phyloP scores from a whole-genome alignment of 1,140 invertebrate genomes.

The Zaprionus inermis region DNA sequence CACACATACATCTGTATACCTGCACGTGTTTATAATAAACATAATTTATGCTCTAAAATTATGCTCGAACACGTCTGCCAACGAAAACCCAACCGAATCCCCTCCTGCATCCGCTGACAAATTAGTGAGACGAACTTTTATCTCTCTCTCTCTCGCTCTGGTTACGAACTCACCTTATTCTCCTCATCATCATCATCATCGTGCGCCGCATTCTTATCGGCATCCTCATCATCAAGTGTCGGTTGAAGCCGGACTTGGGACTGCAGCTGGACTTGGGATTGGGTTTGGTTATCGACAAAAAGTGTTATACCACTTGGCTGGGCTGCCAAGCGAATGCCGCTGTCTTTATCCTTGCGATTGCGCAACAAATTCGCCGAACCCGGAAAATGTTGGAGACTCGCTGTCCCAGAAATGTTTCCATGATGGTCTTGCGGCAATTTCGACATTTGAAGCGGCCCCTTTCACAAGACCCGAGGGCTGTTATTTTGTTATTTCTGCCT shows the following conservation, averaged over 20 bases:
- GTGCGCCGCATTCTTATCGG: not conserved
- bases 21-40: conserved; percentile 28
- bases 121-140: not conserved
- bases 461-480: conserved; percentile 8
- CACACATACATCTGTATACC: not conserved
- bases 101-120: not conserved
- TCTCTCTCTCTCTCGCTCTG: too few relatives aligned
- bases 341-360: conserved; percentile 45
- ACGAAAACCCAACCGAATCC: not conserved
- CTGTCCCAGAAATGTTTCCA: not conserved
- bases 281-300: too few relatives aligned
- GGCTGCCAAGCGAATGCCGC: not conserved
- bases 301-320: not conserved
- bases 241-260: not conserved
- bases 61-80: conserved; percentile 43
- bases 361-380: conserved; percentile 40
- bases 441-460: conserved; percentile 28
- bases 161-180: conserved; percentile 6
- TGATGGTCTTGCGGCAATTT: not conserved
- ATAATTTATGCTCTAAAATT: conserved; percentile 46
- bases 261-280: not conserved
- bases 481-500: not conserved
- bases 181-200: conserved; percentile 16
- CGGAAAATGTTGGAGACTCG: not conserved
- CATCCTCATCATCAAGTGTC: not conserved